These are phyloP conservation scores for Catocala sponsa DNA, from an alignment of 2,888 invertebrate species.

Conservation along the genomic window DNA sequence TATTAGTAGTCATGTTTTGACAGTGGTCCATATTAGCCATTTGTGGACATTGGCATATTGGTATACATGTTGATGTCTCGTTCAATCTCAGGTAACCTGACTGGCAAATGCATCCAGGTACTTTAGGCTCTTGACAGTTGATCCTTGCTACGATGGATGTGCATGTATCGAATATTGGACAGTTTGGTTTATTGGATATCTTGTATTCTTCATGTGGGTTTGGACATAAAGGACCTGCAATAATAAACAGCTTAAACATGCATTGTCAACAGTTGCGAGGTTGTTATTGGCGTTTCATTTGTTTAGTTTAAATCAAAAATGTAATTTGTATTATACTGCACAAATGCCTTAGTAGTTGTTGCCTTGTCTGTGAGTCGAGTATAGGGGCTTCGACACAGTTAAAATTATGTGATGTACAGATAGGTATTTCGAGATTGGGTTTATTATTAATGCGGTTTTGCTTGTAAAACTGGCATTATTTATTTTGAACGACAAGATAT, in stretches of 20 bases:
- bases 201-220: constrained; percentile 46
- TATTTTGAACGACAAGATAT: too few species aligned
- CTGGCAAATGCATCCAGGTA: constrained; percentile 55
- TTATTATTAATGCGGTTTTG: too few species aligned
- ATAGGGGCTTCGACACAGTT: too few species aligned
- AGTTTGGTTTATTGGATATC: constrained; percentile 23
- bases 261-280: too few species aligned
- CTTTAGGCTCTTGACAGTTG: constrained; percentile 39
- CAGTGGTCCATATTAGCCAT: constrained; percentile 16
- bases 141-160: constrained; percentile 32
- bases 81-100: constrained; percentile 50
- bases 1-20: too few species aligned
- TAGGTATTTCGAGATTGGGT: too few species aligned
- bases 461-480: too few species aligned
- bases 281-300: background rate
- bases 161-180: constrained; percentile 50
- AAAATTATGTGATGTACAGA: too few species aligned
- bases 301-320: too few species aligned
- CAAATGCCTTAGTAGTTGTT: too few species aligned
- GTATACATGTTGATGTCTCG: constrained; percentile 47
- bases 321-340: too few species aligned
- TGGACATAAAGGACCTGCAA: constrained; percentile 12
- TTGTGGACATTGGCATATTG: constrained; percentile 44
- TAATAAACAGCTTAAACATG: background rate
- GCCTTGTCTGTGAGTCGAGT: too few species aligned